Conservation (phyloP, 2,113 vertebrate species). For the Catharus fuscescens region DNA sequence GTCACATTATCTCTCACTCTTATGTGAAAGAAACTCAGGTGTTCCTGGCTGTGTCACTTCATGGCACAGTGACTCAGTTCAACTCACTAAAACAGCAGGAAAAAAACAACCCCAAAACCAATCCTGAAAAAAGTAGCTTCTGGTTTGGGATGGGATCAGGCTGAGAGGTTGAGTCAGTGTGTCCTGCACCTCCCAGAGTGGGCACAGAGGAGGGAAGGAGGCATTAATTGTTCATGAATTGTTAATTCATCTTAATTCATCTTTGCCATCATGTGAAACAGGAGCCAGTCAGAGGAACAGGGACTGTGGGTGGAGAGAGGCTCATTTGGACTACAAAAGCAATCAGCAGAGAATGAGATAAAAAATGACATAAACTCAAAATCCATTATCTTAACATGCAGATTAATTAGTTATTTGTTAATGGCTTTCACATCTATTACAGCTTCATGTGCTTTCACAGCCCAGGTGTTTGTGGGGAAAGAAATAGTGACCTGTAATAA, state of each 20-base stretch:
- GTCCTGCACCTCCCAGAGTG: not conserved
- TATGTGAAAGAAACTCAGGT: not conserved
- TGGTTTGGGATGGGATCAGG: not conserved
- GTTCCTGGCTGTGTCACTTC: not conserved
- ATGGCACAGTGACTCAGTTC: not conserved
- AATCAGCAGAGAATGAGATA: not conserved
- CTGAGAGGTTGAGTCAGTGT: not conserved
- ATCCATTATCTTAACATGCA: not conserved
- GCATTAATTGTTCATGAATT: too few relatives aligned
- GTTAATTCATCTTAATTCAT: not conserved
- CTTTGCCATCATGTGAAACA: not conserved
- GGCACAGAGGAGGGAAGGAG: not conserved
- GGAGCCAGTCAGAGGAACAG: not conserved
- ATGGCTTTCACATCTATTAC: not conserved
- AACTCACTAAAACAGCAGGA: not conserved
- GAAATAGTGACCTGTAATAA: not conserved
- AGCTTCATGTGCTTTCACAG: not conserved
- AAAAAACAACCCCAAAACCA: not conserved
- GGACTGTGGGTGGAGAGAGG: not conserved
- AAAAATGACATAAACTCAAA: not conserved
- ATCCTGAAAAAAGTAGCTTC: not conserved
- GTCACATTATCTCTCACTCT: not conserved
- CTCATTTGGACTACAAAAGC: not conserved
- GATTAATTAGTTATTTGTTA: not conserved
- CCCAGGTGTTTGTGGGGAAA: not conserved